A percentile compares a stretch with the other conserved stretches of the same genome.
Evolutionary conservation across 2,113 vertebrate genomes (phyloP).

Genomic region (Henicopernis longicauda): DNA sequence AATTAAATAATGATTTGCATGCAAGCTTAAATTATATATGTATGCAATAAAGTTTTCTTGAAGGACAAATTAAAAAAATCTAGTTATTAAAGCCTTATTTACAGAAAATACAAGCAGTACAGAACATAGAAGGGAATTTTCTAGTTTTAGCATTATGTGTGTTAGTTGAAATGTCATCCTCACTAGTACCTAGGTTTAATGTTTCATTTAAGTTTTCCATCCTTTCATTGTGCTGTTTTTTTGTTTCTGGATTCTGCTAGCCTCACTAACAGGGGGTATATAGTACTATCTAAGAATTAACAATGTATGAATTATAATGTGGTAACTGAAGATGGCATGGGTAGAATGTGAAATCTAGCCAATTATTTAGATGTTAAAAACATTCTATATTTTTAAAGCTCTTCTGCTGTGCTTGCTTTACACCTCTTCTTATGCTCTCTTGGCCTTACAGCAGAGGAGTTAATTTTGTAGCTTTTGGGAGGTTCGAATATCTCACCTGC

Average conservation of each 20-base stretch:
- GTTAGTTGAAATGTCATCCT: not conserved
- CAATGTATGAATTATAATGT: not conserved
- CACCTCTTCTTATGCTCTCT: not conserved
- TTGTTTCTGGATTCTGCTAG: not conserved
- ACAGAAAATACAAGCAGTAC: not conserved
- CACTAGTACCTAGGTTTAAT: not conserved
- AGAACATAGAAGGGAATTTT: not conserved
- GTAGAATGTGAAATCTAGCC: not conserved
- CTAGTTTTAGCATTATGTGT: not conserved
- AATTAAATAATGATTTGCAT: conserved; percentile 7
- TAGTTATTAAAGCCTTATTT: not conserved
- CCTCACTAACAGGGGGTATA: not conserved
- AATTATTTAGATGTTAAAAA: not conserved
- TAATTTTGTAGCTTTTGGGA: not conserved
- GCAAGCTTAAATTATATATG: not conserved
- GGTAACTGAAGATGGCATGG: not conserved
- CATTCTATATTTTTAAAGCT: not conserved
- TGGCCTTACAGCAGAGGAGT: not conserved
- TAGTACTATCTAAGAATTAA: not conserved
- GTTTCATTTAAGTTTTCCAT: not conserved
- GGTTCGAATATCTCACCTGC: not conserved
- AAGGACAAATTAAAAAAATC: not conserved
- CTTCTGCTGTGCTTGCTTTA: not conserved
- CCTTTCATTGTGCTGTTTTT: not conserved
- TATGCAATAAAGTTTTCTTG: not conserved